Base-by-base conservation (phyloP, 2,888 invertebrate species). In the Micropterix aruncella region DNA sequence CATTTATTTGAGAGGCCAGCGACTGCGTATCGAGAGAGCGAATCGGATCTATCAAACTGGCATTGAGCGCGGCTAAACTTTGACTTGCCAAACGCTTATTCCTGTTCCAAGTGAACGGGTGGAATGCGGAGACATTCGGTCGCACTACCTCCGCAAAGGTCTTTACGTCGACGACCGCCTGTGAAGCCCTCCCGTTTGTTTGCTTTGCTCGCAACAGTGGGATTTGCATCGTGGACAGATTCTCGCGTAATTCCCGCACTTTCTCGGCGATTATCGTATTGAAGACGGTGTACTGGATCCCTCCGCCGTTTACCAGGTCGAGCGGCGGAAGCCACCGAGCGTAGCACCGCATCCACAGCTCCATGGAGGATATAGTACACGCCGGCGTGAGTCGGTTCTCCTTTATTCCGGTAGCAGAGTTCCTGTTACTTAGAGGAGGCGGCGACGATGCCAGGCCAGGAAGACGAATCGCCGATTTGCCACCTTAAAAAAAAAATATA, bases 321-420 rank as follows among this genome's bases (percentile, higher is more conserved):
- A 91, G 73, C 16, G 86, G 80, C 16, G 83, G 80, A 56, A 91
- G 73, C 89, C 91, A 93, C 18, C 94, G 79, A 59, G 88, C 84
- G 66, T 90, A 94, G 66, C 91, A 92, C 61, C 88, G 89, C 46
- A 79, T 70, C 93, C 93, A 94, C 38, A 93, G 62, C 49, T 83
- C 80, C 52, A 84, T 60, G 44, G 70, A 70, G 3, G 75, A 62
- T 48, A 83, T 66, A 1, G 66, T 65, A 48, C 60, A 62, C 53
- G 72, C 58, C 2, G 80, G 80, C 50, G 64, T 60, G 37, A 77
- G 57, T 38, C 54, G 60, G 15, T 63, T 60, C 45, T 60, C 62
- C 51, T 52, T 50, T 41, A 48, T 48, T 19, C 37, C 52, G 41
- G 47, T 40, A 19, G 36, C 12, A 19, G 15, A 47, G 38, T 41